phyloP scores from a whole-genome alignment of 2,888 invertebrate species.

The Elysia crispata region DNA sequence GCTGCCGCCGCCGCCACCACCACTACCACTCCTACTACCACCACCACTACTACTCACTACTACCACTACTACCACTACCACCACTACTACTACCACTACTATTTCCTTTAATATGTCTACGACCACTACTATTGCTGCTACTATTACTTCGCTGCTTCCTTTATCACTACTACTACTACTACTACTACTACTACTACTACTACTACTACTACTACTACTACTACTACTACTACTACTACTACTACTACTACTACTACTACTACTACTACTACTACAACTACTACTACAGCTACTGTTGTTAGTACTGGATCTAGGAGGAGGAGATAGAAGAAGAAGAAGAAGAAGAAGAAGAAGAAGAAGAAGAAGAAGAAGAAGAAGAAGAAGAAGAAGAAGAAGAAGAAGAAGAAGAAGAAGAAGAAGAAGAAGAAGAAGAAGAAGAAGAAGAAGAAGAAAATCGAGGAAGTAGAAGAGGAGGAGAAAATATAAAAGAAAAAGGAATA shows the following conservation, averaged over 20 bases:
- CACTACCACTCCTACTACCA: too few species aligned
- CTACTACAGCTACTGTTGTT: background rate
- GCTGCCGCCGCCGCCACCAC: too few species aligned
- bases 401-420: background rate
- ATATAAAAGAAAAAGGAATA: constrained; percentile 12
- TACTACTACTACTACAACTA: background rate
- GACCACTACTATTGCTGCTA: constrained; percentile 21
- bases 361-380: background rate
- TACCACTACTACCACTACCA: too few species aligned
- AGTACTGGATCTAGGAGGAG: constrained; percentile 4
- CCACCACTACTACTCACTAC: too few species aligned
- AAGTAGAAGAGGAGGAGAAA: background rate
- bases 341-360: constrained; percentile 11
- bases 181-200: constrained; percentile 21
- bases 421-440: background rate
- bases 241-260: background rate
- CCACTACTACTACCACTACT: too few species aligned
- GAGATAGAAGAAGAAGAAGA: constrained; percentile 1
- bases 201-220: constrained; percentile 27
- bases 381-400: background rate
- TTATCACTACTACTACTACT: constrained; percentile 1
- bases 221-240: constrained; percentile 17
- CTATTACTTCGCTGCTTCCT: background rate
- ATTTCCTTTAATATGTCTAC: background rate
- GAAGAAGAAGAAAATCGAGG: background rate